These are phyloP conservation scores for Drosophila lini DNA, from an alignment of 1,140 invertebrate genomes.

Conservation along the genomic window DNA sequence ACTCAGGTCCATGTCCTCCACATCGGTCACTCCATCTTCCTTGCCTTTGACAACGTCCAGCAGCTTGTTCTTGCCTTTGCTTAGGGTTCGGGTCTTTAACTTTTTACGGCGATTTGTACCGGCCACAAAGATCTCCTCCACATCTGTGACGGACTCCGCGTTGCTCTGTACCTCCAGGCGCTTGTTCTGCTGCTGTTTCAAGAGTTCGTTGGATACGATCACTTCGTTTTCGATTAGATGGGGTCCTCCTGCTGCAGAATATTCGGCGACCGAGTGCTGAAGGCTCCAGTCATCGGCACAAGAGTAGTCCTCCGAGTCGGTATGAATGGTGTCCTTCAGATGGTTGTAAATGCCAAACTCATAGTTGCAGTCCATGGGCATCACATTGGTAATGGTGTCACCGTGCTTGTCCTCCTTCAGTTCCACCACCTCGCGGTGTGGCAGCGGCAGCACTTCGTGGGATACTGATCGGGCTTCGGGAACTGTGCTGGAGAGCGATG, in stretches of 20 bases:
- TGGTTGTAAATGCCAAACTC: constrained; percentile 78
- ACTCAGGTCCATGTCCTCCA: constrained; percentile 86
- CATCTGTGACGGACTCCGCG: constrained; percentile 85
- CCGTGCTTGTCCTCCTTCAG: constrained; percentile 85
- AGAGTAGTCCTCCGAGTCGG: constrained; percentile 85
- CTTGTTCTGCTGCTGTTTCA: constrained; percentile 71
- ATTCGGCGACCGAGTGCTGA: constrained; percentile 53
- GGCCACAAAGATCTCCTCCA: constrained; percentile 85
- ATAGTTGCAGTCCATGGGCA: constrained; percentile 84
- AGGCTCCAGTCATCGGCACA: constrained; percentile 81
- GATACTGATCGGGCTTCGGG: constrained; percentile 60
- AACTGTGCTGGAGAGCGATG: constrained; percentile 21
- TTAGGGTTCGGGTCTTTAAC: constrained; percentile 70
- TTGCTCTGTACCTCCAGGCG: constrained; percentile 67
- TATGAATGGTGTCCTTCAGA: constrained; percentile 75
- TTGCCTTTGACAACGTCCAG: constrained; percentile 57
- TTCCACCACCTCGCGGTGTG: constrained; percentile 85
- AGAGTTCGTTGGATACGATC: constrained; percentile 72
- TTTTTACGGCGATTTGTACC: constrained; percentile 79
- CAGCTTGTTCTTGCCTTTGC: constrained; percentile 72
- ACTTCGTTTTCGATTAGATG: constrained; percentile 71
- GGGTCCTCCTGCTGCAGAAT: constrained; percentile 28
- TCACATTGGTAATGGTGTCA: constrained; percentile 84
- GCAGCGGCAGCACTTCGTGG: constrained; percentile 75
- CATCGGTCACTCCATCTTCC: constrained; percentile 84